Conservation (phyloP, 1,140 invertebrate genomes). For the Danaus melanippus region DNA sequence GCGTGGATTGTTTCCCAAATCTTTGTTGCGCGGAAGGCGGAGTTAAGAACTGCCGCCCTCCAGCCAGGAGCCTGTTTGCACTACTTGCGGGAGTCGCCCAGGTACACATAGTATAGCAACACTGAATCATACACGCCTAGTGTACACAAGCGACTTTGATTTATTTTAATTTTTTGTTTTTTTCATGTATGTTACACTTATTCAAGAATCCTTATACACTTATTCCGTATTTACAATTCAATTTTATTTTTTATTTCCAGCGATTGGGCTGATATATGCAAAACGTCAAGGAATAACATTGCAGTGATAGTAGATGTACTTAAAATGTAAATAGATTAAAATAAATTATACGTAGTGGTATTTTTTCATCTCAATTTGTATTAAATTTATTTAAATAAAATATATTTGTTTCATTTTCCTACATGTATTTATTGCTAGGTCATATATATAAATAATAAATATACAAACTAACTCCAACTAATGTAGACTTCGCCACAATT, state of each 20-base stretch:
- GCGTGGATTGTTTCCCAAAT: constrained; percentile 82
- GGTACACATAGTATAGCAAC: constrained; percentile 25
- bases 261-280: constrained; percentile 38
- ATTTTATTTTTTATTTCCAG: constrained; percentile 48
- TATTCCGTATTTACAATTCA: too few species aligned
- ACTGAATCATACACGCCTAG: too few species aligned
- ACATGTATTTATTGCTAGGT: too few species aligned
- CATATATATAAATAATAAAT: too few species aligned
- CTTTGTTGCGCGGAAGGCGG: constrained; percentile 82
- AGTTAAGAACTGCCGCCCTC: constrained; percentile 78
- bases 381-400: constrained; percentile 22
- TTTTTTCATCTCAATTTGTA: constrained; percentile 23
- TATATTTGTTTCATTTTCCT: constrained; percentile 4
- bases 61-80: constrained; percentile 77
- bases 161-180: too few species aligned
- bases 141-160: too few species aligned
- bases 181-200: too few species aligned
- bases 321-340: constrained; percentile 20
- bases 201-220: too few species aligned
- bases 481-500: too few species aligned
- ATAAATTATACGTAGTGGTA: constrained; percentile 11
- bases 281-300: not conserved
- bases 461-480: too few species aligned
- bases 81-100: constrained; percentile 74
- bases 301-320: constrained; percentile 8